Evolutionary conservation across 2,888 invertebrate species (phyloP).

Genomic region (Stramonita haemastoma): DNA sequence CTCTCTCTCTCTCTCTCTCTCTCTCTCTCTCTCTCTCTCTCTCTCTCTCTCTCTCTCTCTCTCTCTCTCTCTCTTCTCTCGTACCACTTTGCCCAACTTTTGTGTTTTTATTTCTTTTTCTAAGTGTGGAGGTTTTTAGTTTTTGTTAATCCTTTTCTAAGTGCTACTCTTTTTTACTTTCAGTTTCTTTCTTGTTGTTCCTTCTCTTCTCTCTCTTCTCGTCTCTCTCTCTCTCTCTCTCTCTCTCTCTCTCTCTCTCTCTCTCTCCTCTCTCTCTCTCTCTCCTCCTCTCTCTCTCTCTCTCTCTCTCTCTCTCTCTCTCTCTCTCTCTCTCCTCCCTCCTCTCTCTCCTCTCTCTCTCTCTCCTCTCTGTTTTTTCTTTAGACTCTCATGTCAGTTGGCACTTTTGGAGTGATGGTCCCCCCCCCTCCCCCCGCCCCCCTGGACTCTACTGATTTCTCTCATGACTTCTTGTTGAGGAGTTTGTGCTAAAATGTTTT

Average conservation of each 20-base stretch:
- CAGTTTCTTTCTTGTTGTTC: no score
- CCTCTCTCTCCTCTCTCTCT: neutral
- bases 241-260: neutral
- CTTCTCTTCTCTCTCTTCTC: no score
- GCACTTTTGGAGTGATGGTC: neutral
- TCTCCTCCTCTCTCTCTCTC: neutral
- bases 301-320: conserved; percentile 4
- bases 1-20: no score
- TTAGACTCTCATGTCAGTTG: neutral
- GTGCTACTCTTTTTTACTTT: no score
- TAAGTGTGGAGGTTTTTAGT: neutral
- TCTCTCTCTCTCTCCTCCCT: neutral
- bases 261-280: neutral
- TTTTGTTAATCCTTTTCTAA: no score
- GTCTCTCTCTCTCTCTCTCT: neutral
- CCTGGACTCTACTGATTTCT: no score
- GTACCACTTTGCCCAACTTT: neutral
- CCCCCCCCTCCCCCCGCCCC: no score
- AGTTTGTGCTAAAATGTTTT: no score
- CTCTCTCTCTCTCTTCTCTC: neutral
- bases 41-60: no score
- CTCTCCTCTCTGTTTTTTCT: neutral
- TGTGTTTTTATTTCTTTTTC: neutral
- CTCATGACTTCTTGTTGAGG: no score
- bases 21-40: no score